These are phyloP conservation scores for Propithecus perrieri DNA, from an alignment of 2,797 vertebrate species.

Conservation along the genomic window DNA sequence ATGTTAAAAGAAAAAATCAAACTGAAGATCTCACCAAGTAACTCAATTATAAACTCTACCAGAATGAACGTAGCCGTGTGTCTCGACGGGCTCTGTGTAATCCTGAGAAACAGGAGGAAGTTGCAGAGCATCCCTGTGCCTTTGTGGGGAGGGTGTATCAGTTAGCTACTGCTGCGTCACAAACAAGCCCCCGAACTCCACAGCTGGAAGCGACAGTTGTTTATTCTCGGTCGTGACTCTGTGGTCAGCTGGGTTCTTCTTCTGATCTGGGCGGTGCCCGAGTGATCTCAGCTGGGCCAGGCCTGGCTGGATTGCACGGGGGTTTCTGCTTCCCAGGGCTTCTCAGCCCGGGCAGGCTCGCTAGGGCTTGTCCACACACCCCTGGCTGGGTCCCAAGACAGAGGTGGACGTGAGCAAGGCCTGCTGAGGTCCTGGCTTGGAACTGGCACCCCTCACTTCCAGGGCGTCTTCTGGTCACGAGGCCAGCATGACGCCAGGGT, in stretches of 20 bases:
- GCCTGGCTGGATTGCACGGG: neutral
- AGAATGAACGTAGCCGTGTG: neutral
- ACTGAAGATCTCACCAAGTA: neutral
- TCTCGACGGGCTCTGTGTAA: neutral
- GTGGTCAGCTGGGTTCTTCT: neutral
- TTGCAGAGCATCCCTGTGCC: rapidly evolving
- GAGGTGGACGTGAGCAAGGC: neutral
- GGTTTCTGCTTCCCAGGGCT: neutral
- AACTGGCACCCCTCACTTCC: neutral
- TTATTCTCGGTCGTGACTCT: neutral
- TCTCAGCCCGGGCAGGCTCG: neutral
- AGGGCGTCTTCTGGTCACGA: neutral
- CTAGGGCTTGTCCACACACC: neutral
- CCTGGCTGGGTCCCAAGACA: neutral
- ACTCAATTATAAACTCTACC: neutral
- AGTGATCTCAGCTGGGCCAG: neutral
- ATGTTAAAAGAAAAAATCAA: conserved; percentile 38
- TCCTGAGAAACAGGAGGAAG: neutral
- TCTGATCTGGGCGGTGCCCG: neutral
- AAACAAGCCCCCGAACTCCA: neutral
- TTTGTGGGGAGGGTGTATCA: neutral
- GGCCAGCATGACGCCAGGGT: neutral
- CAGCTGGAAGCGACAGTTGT: neutral
- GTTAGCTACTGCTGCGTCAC: neutral
- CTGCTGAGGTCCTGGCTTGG: neutral